Evolutionary conservation across 2,113 vertebrate species (phyloP), one percentile per base, ranked within the genome.

Genomic region (Planiliza haematocheilus): DNA sequence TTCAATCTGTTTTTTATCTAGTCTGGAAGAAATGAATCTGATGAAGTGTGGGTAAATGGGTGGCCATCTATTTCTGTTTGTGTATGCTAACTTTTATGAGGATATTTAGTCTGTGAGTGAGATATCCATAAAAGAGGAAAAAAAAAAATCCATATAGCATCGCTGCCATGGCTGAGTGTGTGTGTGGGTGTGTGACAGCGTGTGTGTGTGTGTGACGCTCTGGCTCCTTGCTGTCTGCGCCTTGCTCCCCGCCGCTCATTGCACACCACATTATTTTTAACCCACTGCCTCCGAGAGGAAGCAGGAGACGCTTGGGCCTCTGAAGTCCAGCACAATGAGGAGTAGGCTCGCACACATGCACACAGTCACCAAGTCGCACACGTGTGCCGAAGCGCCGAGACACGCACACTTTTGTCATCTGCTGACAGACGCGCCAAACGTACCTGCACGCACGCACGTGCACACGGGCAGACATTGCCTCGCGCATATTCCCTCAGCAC

Each of bases 221-320:
- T 92, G 94, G 94, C 94, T 95, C 94, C 93, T 90, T 92, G 87
- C 91, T 94, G 94, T 95, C 93, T 95, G 92, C 88, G 88, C 88
- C 88, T 91, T 61, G 62, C 86, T 87, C 89, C 87, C 86, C 76
- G 83, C 85, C 86, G 81, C 91, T 92, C 91, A 91, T 88, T 92
- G 89, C 88, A 92, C 91, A 91, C 89, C 89, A 90, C 91, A 93
- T 93, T 94, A 94, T 94, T 94, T 94, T 94, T 94, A 94, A 94
- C 93, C 92, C 90, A 83, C 91, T 91, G 89, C 91, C 90, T 93
- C 85, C 72, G 77, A 91, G 88, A 93, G 93, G 92, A 94, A 93
- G 89, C 87, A 79, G 87, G 85, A 92, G 91, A 91, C 73, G 73
- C 86, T 90, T 83, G 77, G 90, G 84, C 87, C 87, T 91, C 91